A percentile compares a stretch with the other conserved stretches of the same genome.
These are phyloP conservation scores for Philypnodon macrostomus DNA, from an alignment of 2,797 vertebrate genomes.

Conservation along the genomic window DNA sequence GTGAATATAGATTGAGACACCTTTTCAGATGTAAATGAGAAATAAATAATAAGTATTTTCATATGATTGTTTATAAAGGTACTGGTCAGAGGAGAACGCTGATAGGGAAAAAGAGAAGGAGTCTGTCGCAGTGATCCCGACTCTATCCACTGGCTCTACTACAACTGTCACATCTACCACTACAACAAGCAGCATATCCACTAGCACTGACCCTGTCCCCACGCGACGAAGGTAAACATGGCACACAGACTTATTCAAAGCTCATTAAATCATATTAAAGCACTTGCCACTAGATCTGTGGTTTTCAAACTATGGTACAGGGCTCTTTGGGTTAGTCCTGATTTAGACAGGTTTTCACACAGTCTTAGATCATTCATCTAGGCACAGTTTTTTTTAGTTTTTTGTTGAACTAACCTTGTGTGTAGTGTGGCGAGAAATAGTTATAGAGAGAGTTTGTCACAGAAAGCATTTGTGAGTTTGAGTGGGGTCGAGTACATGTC, in stretches of 20 bases:
- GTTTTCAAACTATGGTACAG: too few species aligned
- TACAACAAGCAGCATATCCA: constrained; percentile 73
- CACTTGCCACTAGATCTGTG: too few species aligned
- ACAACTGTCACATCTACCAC: constrained; percentile 78
- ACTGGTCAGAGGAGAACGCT: constrained; percentile 95
- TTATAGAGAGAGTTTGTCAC: constrained; percentile 3
- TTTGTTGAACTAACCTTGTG: constrained; percentile 24
- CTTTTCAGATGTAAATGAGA: constrained; percentile 1
- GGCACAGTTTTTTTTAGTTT: too few species aligned
- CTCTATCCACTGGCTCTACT: constrained; percentile 91
- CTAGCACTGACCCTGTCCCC: constrained; percentile 84
- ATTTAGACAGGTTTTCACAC: too few species aligned
- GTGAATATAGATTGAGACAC: not conserved
- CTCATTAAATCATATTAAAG: too few species aligned
- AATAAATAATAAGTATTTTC: not conserved
- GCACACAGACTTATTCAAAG: not conserved
- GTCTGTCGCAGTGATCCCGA: constrained; percentile 91
- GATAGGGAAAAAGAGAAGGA: constrained; percentile 93
- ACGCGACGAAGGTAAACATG: constrained; percentile 97
- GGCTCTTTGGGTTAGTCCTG: too few species aligned
- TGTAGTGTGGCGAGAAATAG: constrained; percentile 5
- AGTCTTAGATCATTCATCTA: too few species aligned
- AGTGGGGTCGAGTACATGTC: constrained; percentile 39
- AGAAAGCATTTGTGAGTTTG: constrained; percentile 12
- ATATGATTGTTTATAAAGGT: constrained; percentile 71